Percentiles rank a stretch among this genome's conserved stretches.
Evolutionary conservation across 2,797 vertebrate species (phyloP).

Genomic region (Sebastes alutus): DNA sequence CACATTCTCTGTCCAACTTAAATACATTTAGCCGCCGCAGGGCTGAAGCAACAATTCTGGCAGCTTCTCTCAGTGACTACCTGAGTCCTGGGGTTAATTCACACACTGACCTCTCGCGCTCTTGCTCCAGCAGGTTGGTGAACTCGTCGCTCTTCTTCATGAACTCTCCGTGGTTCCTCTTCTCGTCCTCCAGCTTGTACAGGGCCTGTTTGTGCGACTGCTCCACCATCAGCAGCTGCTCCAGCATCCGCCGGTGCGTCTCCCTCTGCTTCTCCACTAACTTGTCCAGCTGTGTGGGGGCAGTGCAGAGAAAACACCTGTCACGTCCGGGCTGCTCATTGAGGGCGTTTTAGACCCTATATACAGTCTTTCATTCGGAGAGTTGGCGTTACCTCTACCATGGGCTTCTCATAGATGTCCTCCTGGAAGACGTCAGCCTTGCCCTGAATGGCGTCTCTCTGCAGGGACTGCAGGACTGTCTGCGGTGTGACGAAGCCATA

Average conservation of each 20-base stretch:
- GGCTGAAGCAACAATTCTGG: background rate
- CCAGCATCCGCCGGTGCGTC: constrained; percentile 90
- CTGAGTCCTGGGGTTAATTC: background rate
- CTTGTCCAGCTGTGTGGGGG: constrained; percentile 89
- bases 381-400: constrained; percentile 88
- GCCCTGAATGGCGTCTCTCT: constrained; percentile 92
- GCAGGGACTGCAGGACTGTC: constrained; percentile 93
- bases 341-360: background rate
- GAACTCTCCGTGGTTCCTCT: constrained; percentile 93
- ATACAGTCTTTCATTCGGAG: background rate
- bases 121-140: constrained; percentile 94
- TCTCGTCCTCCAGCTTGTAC: constrained; percentile 91
- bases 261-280: constrained; percentile 93
- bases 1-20: background rate
- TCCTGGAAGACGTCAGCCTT: constrained; percentile 87
- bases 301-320: constrained; percentile 6
- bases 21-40: background rate
- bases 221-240: constrained; percentile 93
- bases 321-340: background rate
- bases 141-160: constrained; percentile 95
- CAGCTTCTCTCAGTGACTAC: background rate
- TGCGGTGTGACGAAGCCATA: constrained; percentile 96
- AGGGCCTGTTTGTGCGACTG: constrained; percentile 92
- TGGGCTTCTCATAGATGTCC: constrained; percentile 95
- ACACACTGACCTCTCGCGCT: constrained; percentile 89